Percentiles rank a stretch among this genome's conserved stretches.
Evolutionary conservation across 2,113 vertebrate species (phyloP).

Genomic region (Chiloscyllium plagiosum): DNA sequence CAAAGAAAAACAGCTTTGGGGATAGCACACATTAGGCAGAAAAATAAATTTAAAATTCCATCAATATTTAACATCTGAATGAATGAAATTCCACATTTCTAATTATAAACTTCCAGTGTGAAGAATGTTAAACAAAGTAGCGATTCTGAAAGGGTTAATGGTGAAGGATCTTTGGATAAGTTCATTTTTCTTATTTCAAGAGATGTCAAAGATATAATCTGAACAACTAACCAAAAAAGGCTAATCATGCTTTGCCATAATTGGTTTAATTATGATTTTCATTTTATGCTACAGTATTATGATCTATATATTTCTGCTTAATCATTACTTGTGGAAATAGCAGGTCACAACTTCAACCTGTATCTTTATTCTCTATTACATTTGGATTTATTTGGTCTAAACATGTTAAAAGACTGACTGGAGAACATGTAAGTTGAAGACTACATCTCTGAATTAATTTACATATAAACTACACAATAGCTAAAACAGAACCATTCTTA

Average conservation of each 20-base stretch:
- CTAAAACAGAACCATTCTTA: background rate
- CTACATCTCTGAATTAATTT: background rate
- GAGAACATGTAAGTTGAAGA: background rate
- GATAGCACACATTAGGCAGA: background rate
- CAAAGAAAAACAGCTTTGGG: background rate
- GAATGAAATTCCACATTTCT: background rate
- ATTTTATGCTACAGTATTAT: background rate
- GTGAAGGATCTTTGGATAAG: background rate
- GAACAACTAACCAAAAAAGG: background rate
- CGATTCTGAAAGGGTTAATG: background rate
- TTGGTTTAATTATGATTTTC: background rate
- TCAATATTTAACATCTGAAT: background rate
- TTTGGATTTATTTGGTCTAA: background rate
- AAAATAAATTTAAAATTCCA: background rate
- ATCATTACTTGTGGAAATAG: background rate
- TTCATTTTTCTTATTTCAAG: background rate
- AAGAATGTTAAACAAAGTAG: no score
- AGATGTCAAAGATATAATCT: background rate
- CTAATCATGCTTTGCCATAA: background rate
- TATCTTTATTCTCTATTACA: background rate
- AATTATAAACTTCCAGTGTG: background rate
- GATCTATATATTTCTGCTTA: background rate
- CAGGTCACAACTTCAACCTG: background rate
- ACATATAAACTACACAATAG: background rate
- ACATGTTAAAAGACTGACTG: background rate